phyloP scores from a whole-genome alignment of 2,888 invertebrate species.

The Pandemis corylana region DNA sequence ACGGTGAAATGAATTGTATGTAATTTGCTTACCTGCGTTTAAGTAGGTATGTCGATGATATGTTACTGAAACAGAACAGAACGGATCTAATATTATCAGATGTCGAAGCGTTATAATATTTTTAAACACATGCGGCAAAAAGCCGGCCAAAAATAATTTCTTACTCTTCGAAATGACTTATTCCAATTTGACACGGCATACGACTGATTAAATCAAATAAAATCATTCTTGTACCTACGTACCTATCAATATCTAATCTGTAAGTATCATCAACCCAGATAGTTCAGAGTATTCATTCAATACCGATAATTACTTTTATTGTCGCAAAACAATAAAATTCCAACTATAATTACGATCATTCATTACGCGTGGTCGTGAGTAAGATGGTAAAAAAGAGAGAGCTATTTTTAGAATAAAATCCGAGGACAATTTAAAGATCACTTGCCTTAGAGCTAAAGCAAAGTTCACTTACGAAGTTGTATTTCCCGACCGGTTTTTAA shows the following conservation, averaged over 20 bases:
- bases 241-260: not conserved
- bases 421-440: not conserved
- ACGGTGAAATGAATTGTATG: not conserved
- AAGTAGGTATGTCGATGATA: no score
- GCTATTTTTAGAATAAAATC: not conserved
- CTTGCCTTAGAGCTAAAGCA: not conserved
- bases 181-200: not conserved
- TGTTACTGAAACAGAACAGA: no score
- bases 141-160: not conserved
- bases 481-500: conserved; percentile 1
- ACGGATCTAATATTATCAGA: no score
- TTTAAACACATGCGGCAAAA: no score
- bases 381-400: not conserved
- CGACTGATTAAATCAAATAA: not conserved
- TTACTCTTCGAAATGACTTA: not conserved
- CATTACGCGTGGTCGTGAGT: not conserved
- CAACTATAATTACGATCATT: not conserved
- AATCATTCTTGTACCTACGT: not conserved
- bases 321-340: not conserved
- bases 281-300: not conserved
- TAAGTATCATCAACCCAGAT: not conserved
- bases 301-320: not conserved
- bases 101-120: no score
- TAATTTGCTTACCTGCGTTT: no score
- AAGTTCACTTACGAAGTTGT: not conserved